Conservation (phyloP, 2,797 vertebrate species). For the Sternotherus odoratus region DNA sequence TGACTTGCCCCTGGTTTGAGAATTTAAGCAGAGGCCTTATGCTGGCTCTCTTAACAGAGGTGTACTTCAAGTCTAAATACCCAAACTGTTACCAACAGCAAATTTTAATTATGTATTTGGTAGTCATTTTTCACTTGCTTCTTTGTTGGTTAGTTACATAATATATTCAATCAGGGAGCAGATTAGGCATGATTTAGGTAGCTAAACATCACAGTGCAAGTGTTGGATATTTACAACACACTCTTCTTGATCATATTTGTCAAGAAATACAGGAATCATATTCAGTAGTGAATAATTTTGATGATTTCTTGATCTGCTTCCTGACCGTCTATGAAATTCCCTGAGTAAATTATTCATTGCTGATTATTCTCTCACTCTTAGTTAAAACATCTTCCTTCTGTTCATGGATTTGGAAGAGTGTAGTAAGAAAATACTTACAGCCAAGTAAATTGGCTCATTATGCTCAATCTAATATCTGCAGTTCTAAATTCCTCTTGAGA, state of each 20-base stretch:
- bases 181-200: neutral
- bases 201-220: neutral
- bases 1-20: neutral
- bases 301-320: neutral
- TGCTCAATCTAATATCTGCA: neutral
- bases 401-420: conserved; percentile 1
- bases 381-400: neutral
- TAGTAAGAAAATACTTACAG: neutral
- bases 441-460: neutral
- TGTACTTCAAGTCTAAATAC: neutral
- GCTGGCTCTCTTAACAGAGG: neutral
- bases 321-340: neutral
- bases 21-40: neutral
- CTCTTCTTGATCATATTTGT: neutral
- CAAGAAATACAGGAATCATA: neutral
- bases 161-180: neutral
- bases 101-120: neutral
- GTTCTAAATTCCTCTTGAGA: neutral
- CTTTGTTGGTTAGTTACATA: neutral
- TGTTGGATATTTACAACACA: neutral
- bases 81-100: neutral
- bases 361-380: conserved; percentile 16
- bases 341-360: neutral
- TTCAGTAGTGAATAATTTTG: neutral
- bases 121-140: neutral